Conservation (phyloP, 2,888 invertebrate genomes). For the Rhopalosiphum nymphaeae region DNA sequence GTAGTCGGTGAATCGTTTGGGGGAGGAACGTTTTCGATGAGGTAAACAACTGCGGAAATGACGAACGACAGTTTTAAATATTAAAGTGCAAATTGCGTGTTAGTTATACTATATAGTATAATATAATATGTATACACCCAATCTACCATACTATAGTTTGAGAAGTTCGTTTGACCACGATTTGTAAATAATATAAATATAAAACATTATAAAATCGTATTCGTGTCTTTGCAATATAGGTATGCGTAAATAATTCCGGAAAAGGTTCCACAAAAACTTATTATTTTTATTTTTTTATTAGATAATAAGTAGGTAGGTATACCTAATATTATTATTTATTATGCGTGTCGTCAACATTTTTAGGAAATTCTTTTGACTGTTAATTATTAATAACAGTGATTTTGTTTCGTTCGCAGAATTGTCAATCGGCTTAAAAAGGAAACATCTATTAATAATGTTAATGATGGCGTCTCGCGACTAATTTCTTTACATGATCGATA, state of each 20-base stretch:
- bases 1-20: not conserved
- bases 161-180: not conserved
- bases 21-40: not conserved
- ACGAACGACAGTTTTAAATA: slow-evolving; percentile 19
- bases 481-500: not conserved
- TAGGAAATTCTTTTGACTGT: not conserved
- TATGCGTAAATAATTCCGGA: not conserved
- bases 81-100: not conserved
- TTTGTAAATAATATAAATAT: not conserved
- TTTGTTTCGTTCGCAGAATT: not conserved
- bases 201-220: not conserved
- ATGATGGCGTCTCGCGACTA: not conserved
- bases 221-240: not conserved
- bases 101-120: too few species aligned
- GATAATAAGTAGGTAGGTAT: not conserved
- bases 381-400: not conserved
- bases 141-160: not conserved
- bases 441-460: not conserved
- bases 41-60: not conserved
- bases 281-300: not conserved
- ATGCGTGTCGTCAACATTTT: not conserved
- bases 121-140: not conserved
- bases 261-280: not conserved
- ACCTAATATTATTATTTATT: not conserved
- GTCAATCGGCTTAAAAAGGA: not conserved